Evolutionary conservation across 2,797 vertebrate genomes (phyloP).

Genomic region (Sciaenops ocellatus): DNA sequence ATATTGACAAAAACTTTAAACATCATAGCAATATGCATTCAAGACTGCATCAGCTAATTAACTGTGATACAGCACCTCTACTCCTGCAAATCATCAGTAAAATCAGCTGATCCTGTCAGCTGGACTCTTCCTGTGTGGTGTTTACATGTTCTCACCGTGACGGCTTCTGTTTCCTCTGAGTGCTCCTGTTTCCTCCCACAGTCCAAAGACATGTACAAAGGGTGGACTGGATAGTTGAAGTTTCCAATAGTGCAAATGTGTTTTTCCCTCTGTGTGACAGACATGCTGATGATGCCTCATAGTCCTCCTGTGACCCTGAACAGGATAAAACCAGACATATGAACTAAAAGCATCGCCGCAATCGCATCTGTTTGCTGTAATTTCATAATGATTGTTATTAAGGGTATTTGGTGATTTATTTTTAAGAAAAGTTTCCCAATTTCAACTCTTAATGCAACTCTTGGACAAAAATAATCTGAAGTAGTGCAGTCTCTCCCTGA

Average conservation of each 20-base stretch:
- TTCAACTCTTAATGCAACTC: not conserved
- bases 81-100: not conserved
- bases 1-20: no score
- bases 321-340: not conserved
- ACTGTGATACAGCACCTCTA: not conserved
- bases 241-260: not conserved
- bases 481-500: not conserved
- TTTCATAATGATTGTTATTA: not conserved
- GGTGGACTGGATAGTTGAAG: not conserved
- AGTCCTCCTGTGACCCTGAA: constrained; percentile 14
- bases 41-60: no score
- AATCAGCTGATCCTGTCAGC: constrained; percentile 14
- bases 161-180: constrained; percentile 21
- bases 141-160: not conserved
- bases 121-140: constrained; percentile 9
- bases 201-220: not conserved
- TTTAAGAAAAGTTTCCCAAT: not conserved
- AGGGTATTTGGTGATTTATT: not conserved
- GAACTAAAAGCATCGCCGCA: not conserved
- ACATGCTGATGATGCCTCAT: not conserved
- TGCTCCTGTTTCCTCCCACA: constrained; percentile 22
- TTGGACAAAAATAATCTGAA: not conserved
- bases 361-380: not conserved
- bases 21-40: no score
- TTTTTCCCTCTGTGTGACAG: constrained; percentile 1